Percentiles rank a stretch among this genome's conserved stretches.
Conservation (phyloP, 2,797 vertebrate species). For the Mus spretus region DNA sequence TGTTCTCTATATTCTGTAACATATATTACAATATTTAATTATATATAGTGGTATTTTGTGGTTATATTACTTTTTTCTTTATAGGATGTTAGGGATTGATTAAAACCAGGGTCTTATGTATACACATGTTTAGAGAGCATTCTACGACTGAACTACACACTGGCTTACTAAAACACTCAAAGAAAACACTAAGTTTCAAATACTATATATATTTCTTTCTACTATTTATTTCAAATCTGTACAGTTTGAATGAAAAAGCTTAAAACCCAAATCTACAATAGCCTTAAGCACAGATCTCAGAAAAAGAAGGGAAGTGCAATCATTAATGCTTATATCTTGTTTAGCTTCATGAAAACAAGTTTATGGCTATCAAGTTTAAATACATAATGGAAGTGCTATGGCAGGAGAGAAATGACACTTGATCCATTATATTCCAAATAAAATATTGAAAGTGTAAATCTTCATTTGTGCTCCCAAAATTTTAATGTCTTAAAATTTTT, state of each 20-base stretch:
- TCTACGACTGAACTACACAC: background rate
- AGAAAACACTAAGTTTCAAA: conserved; percentile 29
- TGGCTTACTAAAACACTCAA: background rate
- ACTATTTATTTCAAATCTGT: conserved; percentile 48
- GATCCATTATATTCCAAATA: background rate
- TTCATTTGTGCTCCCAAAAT: background rate
- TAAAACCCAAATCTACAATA: conserved; percentile 46
- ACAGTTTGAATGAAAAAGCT: conserved; percentile 17
- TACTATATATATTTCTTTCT: background rate
- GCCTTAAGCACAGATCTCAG: background rate
- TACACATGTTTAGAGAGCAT: background rate
- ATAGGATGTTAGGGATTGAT: background rate
- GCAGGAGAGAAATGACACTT: background rate
- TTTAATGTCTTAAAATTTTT: background rate
- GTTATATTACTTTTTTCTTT: background rate
- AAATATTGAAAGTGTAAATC: conserved; percentile 20
- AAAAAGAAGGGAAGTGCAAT: conserved; percentile 33
- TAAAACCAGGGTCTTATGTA: background rate
- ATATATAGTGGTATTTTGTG: background rate
- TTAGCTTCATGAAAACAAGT: conserved; percentile 26
- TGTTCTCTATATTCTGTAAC: background rate
- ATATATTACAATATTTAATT: conserved; percentile 11
- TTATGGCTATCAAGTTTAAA: background rate
- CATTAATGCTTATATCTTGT: conserved; percentile 33
- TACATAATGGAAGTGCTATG: background rate